Evolutionary conservation across 2,113 vertebrate genomes (phyloP).

Genomic region (Sinocyclocheilus anshuiensis): DNA sequence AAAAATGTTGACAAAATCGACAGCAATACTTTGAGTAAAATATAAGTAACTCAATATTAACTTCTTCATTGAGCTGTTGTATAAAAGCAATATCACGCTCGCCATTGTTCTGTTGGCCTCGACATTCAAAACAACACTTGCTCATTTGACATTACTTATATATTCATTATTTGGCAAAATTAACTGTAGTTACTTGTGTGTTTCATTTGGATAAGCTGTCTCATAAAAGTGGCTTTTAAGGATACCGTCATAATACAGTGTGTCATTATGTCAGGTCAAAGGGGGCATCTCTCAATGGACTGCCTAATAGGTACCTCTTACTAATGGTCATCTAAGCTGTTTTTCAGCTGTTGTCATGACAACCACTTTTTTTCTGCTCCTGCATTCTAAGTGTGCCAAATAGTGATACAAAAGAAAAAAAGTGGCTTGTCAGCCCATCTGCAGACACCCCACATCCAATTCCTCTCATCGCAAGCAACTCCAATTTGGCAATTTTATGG

Average conservation of each 20-base stretch:
- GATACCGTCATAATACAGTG: slow-evolving; percentile 13
- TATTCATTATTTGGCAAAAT: neutral
- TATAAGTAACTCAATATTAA: neutral
- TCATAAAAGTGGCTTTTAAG: neutral
- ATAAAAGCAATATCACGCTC: neutral
- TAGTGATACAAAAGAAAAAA: slow-evolving; percentile 10
- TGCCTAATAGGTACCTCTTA: slow-evolving; percentile 54
- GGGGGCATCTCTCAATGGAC: slow-evolving; percentile 53
- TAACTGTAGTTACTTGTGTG: neutral
- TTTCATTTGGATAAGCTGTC: neutral
- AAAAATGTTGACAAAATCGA: neutral
- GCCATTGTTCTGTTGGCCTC: neutral
- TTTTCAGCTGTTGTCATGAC: slow-evolving; percentile 47
- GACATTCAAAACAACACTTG: neutral
- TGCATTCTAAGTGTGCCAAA: slow-evolving; percentile 38
- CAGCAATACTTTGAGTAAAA: neutral
- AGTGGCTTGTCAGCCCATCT: slow-evolving; percentile 31
- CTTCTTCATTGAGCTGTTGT: neutral
- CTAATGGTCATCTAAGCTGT: slow-evolving; percentile 60
- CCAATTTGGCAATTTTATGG: slow-evolving; percentile 33
- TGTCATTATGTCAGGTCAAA: slow-evolving; percentile 47
- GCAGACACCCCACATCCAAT: slow-evolving; percentile 28
- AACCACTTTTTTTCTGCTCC: slow-evolving; percentile 29
- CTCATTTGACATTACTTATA: neutral
- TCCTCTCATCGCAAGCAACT: slow-evolving; percentile 18